Base-by-base conservation (phyloP, 2,888 invertebrate genomes). In the Ischnura elegans region DNA sequence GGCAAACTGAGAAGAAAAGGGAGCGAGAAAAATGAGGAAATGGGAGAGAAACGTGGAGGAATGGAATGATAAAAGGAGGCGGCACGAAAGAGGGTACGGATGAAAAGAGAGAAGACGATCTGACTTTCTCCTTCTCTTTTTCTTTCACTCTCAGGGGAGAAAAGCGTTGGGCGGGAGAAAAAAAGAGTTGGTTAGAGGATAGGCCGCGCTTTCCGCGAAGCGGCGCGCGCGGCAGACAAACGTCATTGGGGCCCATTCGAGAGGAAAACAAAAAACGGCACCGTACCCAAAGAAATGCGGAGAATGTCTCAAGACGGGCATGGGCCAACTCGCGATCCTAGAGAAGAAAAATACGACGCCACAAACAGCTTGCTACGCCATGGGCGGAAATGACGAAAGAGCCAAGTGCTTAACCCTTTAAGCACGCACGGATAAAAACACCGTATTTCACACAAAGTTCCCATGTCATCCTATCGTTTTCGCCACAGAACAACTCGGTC, bases 201-300 rank as follows among this genome's bases (percentile, higher is more conserved):
- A 29, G 66, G 66, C 66, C 66, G 29, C 66, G 29, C 66, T 66
- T 19, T 76, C 10, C 36, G 76, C 29, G 76, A 36, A 76, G 76
- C 13, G 36, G 76, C 13, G 76, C 76, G 76, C 36, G 29, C 29
- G 76, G 76, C 51, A 76, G 76, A 76, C 76, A 76, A 76, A 76
- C 76, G 76, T 76, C 76, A 76, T 76, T 76, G 76, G 76, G 29
- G 76, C 36, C 76, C 76, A 36, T 76, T 76, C 76, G 76, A 76
- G 36, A 10, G 76, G 76, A 76, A 76, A 76, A 29, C 25, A 36
- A 36, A 76, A 76, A 76, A 29, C 25, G 16, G 51, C 51, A 13
- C 29, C 36, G 36, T n/a, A 29, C 76, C 36, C 76, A 76, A 76
- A 76, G 36, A 76, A 13, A 76, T 29, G 13, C 36, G 16, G 36